Conservation (phyloP, 2,113 vertebrate species). For the Indicator maculatus region DNA sequence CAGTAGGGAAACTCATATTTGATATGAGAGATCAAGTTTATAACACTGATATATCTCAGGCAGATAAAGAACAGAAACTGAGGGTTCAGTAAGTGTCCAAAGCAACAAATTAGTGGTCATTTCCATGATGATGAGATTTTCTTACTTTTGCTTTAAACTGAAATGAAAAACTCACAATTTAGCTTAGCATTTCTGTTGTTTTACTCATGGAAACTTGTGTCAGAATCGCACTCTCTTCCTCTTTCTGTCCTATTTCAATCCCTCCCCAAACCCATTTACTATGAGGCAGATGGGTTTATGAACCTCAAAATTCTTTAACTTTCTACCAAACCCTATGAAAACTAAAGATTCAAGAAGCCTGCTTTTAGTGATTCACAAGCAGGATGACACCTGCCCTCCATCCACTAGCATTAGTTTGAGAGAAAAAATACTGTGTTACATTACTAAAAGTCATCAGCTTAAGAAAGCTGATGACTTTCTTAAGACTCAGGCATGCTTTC, state of each 20-base stretch:
- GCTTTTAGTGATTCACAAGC: background rate
- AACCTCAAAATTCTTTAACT: background rate
- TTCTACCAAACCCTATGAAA: background rate
- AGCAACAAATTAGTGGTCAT: background rate
- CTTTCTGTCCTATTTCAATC: background rate
- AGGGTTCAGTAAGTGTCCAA: background rate
- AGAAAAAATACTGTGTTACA: background rate
- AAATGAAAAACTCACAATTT: rapidly evolving
- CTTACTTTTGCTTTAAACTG: background rate
- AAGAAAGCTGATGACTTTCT: background rate
- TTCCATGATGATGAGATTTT: background rate
- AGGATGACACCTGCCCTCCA: background rate
- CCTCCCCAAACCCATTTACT: background rate
- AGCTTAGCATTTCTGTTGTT: background rate
- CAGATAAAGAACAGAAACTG: background rate
- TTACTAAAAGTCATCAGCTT: too few relatives aligned
- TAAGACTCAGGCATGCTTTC: background rate
- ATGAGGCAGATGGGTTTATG: background rate
- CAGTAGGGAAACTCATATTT: background rate
- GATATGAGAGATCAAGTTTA: background rate
- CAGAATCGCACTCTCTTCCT: rapidly evolving
- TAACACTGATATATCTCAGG: background rate
- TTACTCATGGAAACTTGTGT: background rate
- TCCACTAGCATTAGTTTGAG: background rate
- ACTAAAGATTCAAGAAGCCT: background rate